Percentiles rank a stretch among this genome's conserved stretches.
Evolutionary conservation across 1,140 invertebrate species (phyloP).

Genomic region (Euwallacea fornicatus): DNA sequence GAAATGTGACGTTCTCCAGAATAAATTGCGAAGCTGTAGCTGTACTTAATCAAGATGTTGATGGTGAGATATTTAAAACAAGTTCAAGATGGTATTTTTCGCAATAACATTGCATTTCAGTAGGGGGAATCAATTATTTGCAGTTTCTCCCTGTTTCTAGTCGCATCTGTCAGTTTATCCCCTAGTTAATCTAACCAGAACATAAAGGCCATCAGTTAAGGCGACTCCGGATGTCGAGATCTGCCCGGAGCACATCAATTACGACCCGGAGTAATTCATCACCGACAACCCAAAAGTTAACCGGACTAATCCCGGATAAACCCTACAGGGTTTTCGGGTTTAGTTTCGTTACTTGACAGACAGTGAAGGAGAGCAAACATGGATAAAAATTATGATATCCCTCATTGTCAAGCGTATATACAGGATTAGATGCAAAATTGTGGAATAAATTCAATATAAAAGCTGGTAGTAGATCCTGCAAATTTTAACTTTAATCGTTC

Average conservation of each 20-base stretch:
- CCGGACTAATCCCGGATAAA: conserved; percentile 3
- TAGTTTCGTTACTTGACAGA: not conserved
- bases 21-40: too few relatives aligned
- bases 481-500: too few relatives aligned
- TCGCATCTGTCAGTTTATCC: conserved; percentile 9
- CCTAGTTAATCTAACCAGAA: conserved; percentile 22
- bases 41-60: too few relatives aligned
- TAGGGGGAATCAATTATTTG: too few relatives aligned
- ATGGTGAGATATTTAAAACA: too few relatives aligned
- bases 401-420: too few relatives aligned
- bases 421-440: too few relatives aligned
- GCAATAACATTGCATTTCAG: too few relatives aligned
- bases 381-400: conserved; percentile 9
- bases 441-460: too few relatives aligned
- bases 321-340: not conserved
- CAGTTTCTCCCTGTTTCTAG: not conserved
- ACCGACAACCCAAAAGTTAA: conserved; percentile 23
- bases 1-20: not conserved
- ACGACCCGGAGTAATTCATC: conserved; percentile 24
- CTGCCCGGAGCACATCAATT: conserved; percentile 17
- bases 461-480: too few relatives aligned
- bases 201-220: conserved; percentile 13
- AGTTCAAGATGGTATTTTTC: too few relatives aligned
- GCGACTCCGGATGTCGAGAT: conserved; percentile 1
- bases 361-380: not conserved